Evolutionary conservation across 2,113 vertebrate species (phyloP).

Genomic region (Elephantulus edwardii): DNA sequence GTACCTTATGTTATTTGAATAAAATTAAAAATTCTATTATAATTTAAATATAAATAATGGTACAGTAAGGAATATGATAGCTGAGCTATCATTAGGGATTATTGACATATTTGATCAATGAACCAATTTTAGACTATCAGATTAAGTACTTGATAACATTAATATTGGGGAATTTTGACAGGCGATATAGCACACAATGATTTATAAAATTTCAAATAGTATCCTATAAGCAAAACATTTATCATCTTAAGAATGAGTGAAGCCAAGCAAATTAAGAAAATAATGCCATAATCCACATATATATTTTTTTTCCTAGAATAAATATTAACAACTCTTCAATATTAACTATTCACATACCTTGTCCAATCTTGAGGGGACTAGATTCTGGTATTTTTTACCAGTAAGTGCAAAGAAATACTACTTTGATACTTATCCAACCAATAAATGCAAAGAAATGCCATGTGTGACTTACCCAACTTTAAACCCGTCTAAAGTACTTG

Average conservation of each 20-base stretch:
- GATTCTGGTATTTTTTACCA: background rate
- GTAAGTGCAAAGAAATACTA: background rate
- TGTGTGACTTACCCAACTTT: conserved; percentile 3
- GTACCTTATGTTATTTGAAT: background rate
- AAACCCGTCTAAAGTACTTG: background rate
- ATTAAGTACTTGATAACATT: background rate
- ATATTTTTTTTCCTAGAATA: conserved; percentile 1
- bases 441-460: background rate
- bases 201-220: conserved; percentile 37
- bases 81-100: background rate
- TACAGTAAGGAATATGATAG: background rate
- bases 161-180: conserved; percentile 18
- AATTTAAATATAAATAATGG: background rate
- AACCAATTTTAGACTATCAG: background rate
- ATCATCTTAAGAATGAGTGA: conserved; percentile 17
- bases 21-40: background rate
- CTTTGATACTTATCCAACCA: no score
- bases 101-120: background rate
- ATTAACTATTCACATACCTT: background rate
- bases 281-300: background rate
- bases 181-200: conserved; percentile 20
- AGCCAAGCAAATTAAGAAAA: conserved; percentile 17
- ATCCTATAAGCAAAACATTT: conserved; percentile 36
- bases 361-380: background rate
- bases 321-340: background rate